These are phyloP conservation scores for Orchestes rusci DNA, from an alignment of 2,888 invertebrate genomes.

Conservation along the genomic window DNA sequence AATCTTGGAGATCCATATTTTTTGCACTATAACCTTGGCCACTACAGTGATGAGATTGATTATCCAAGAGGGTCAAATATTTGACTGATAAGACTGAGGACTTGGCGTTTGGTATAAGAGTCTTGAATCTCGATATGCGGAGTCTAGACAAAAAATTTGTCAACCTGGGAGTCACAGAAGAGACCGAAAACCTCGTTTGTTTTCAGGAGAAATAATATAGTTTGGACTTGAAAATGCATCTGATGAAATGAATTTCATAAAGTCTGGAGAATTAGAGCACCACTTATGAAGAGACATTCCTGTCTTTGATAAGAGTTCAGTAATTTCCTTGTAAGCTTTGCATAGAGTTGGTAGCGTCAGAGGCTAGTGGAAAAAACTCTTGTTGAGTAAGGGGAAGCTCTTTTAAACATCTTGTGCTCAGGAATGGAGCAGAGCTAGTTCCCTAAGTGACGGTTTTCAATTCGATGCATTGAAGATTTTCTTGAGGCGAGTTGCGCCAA, in stretches of 20 bases:
- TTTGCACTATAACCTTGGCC: conserved; percentile 21
- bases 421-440: too few species aligned
- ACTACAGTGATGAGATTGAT: conserved; percentile 16
- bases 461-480: conserved; percentile 11
- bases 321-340: too few species aligned
- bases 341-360: too few species aligned
- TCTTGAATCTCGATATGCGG: neutral
- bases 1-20: conserved; percentile 14
- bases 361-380: too few species aligned
- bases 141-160: conserved; percentile 12
- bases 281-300: too few species aligned
- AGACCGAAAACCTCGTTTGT: conserved; percentile 15
- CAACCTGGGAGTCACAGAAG: conserved; percentile 9
- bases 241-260: too few species aligned
- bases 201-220: too few species aligned
- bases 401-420: too few species aligned
- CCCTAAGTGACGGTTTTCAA: conserved; percentile 17
- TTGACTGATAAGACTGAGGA: conserved; percentile 11
- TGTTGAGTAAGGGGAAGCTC: too few species aligned
- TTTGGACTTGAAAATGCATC: too few species aligned
- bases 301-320: too few species aligned
- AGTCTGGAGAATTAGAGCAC: too few species aligned
- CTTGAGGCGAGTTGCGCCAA: conserved; percentile 10
- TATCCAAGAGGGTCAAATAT: conserved; percentile 22
- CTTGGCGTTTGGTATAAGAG: conserved; percentile 11